Conservation (phyloP, 2,797 vertebrate species). For the Falco concolor region DNA sequence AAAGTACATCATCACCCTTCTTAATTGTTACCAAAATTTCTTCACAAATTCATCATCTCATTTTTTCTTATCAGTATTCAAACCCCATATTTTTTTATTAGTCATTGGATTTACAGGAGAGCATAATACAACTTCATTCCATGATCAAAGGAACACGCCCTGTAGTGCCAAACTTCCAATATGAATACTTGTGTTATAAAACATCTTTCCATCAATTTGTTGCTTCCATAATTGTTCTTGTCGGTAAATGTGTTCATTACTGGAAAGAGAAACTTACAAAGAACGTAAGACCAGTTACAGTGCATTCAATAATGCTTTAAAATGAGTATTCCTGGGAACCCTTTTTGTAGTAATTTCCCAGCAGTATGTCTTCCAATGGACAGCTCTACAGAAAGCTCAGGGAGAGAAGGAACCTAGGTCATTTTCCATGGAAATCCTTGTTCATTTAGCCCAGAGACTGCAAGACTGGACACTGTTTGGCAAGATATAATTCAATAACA, state of each 20-base stretch:
- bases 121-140: rapidly evolving
- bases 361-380: not conserved
- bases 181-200: not conserved
- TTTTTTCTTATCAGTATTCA: not conserved
- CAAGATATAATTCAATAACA: slow-evolving; percentile 21
- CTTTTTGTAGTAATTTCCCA: slow-evolving; percentile 45
- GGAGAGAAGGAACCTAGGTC: not conserved
- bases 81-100: not conserved
- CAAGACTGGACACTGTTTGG: slow-evolving; percentile 21
- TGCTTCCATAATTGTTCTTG: slow-evolving; percentile 22
- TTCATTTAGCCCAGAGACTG: not conserved
- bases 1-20: not conserved
- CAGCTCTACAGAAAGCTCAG: not conserved
- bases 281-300: not conserved
- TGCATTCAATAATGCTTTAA: slow-evolving; percentile 24
- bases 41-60: not conserved
- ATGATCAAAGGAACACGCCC: not conserved
- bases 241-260: slow-evolving; percentile 30
- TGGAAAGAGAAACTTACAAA: slow-evolving; percentile 22
- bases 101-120: not conserved
- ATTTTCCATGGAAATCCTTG: slow-evolving; percentile 45
- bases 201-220: slow-evolving; percentile 18
- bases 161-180: slow-evolving; percentile 35
- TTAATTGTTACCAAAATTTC: not conserved
- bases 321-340: slow-evolving; percentile 47